Conservation (phyloP, 2,888 invertebrate genomes). For the Girardia tigrina region DNA sequence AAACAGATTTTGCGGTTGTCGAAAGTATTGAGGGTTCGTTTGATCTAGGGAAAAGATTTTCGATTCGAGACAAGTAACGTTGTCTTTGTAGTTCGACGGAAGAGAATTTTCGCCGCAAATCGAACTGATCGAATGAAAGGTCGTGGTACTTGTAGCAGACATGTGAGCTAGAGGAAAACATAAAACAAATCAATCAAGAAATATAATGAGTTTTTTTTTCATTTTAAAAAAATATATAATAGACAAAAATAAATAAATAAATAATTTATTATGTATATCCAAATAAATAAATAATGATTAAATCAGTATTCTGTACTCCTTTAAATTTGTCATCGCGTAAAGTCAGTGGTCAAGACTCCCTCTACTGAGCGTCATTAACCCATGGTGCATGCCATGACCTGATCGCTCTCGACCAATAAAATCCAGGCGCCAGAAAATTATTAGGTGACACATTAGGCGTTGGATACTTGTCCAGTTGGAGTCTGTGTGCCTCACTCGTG, state of each 20-base stretch:
- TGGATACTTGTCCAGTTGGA: not conserved
- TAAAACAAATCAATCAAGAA: no score
- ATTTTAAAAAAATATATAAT: no score
- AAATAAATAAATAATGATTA: not conserved
- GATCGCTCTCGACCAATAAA: conserved; percentile 20
- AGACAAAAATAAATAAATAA: no score
- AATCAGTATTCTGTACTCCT: conserved; percentile 16
- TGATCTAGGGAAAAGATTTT: not conserved
- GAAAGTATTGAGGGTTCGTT: not conserved
- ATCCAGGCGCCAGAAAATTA: conserved; percentile 14
- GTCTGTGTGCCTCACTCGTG: conserved; percentile 14
- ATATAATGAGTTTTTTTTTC: no score
- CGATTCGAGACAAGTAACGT: not conserved
- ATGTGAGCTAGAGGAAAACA: no score
- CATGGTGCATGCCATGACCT: conserved; percentile 18
- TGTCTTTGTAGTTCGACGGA: not conserved
- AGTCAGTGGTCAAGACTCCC: conserved; percentile 23
- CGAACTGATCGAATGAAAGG: conserved; percentile 11
- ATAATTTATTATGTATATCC: no score
- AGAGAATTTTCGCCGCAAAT: conserved; percentile 12
- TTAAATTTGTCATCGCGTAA: conserved; percentile 13
- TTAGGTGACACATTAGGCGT: conserved; percentile 23
- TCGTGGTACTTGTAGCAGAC: not conserved
- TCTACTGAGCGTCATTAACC: conserved; percentile 23
- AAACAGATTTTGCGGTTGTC: conserved; percentile 11